A percentile compares a stretch with the other conserved stretches of the same genome.
Evolutionary conservation across 1,140 invertebrate species (phyloP).

Genomic region (Drosophila bipectinata): DNA sequence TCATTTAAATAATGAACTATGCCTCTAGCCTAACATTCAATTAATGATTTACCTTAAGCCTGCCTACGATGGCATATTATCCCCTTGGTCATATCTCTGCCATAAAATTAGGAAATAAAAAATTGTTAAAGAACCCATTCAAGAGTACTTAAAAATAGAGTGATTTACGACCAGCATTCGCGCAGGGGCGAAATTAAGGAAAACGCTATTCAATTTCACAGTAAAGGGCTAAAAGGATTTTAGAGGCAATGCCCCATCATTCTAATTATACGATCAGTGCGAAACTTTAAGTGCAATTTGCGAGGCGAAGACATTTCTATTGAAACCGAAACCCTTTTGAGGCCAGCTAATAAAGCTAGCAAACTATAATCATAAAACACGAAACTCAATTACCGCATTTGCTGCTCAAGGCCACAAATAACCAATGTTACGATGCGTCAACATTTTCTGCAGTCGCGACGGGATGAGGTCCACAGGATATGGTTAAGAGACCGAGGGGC

Average conservation of each 20-base stretch:
- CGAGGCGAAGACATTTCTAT: slow-evolving; percentile 35
- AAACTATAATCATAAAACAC: slow-evolving; percentile 74
- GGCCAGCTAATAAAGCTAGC: slow-evolving; percentile 44
- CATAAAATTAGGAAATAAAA: slow-evolving; percentile 21
- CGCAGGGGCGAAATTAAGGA: neutral
- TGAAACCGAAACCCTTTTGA: slow-evolving; percentile 6
- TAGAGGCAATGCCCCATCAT: slow-evolving; percentile 36
- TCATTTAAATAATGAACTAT: neutral
- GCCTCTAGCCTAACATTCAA: slow-evolving; percentile 11
- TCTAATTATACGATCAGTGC: slow-evolving; percentile 51
- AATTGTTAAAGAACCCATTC: neutral
- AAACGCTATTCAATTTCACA: slow-evolving; percentile 42
- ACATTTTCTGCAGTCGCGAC: slow-evolving; percentile 56
- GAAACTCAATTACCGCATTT: slow-evolving; percentile 82
- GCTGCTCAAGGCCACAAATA: slow-evolving; percentile 81
- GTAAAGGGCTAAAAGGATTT: slow-evolving; percentile 21
- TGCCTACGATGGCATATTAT: too few species aligned
- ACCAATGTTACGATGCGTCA: slow-evolving; percentile 80
- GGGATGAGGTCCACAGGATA: slow-evolving; percentile 9
- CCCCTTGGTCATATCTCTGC: slow-evolving; percentile 3
- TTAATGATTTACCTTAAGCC: slow-evolving; percentile 12
- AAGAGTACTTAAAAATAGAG: slow-evolving; percentile 3
- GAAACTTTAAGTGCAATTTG: slow-evolving; percentile 15
- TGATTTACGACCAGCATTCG: slow-evolving; percentile 33
- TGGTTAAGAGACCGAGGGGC: neutral